Conservation (phyloP, 2,797 vertebrate species). For the Hippopotamyrus pictus region DNA sequence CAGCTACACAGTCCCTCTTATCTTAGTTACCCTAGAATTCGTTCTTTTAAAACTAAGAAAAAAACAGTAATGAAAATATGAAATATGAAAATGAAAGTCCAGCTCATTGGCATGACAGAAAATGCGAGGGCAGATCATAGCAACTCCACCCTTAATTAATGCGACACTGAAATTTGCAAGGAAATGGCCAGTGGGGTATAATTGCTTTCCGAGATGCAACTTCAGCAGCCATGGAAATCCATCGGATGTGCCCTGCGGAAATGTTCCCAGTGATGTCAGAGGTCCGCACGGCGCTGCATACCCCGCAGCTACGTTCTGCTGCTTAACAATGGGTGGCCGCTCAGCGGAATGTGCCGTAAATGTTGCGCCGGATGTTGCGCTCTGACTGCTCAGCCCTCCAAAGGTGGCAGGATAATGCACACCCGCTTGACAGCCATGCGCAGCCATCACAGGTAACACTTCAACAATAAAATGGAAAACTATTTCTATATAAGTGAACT, state of each 20-base stretch:
- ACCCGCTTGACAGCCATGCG: background rate
- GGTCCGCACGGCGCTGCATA: background rate
- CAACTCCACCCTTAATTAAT: constrained; percentile 29
- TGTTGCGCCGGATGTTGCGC: background rate
- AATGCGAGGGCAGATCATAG: background rate
- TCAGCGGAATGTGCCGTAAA: background rate
- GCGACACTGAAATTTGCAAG: constrained; percentile 14
- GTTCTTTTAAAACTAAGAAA: background rate
- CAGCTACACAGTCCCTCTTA: background rate
- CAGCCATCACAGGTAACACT: background rate
- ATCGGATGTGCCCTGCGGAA: background rate
- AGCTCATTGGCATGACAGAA: background rate
- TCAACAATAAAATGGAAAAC: background rate
- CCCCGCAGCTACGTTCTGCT: background rate
- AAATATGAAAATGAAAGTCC: constrained; percentile 3
- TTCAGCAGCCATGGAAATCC: constrained; percentile 7
- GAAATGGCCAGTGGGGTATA: constrained; percentile 7
- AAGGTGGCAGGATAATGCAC: background rate
- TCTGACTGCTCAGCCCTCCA: background rate
- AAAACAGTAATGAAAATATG: background rate
- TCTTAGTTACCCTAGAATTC: background rate
- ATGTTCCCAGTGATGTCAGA: background rate
- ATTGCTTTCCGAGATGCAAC: constrained; percentile 13
- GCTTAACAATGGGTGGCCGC: background rate
- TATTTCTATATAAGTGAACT: background rate